A percentile compares a stretch with the other conserved stretches of the same genome.
These are phyloP conservation scores for Barypeithes pellucidus DNA, from an alignment of 2,888 invertebrate genomes.

Conservation along the genomic window DNA sequence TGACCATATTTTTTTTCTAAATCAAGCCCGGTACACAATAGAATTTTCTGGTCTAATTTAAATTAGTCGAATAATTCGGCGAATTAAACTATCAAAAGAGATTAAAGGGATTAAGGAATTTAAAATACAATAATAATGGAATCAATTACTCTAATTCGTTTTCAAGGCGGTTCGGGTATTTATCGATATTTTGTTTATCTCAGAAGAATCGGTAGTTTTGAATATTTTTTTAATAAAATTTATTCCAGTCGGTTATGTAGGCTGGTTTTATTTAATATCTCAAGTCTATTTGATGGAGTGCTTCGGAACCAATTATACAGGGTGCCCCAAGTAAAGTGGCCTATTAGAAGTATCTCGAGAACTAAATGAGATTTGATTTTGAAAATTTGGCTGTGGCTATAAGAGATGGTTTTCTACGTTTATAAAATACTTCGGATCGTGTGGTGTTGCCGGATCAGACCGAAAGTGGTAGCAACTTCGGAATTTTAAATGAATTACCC, in stretches of 20 bases:
- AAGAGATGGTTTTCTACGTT: too few relatives aligned
- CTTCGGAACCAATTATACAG: too few relatives aligned
- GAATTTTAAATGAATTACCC: too few relatives aligned
- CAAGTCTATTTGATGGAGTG: not conserved
- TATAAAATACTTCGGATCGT: too few relatives aligned
- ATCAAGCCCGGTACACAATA: constrained; percentile 10
- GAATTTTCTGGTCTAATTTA: constrained; percentile 13
- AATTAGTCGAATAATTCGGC: constrained; percentile 17
- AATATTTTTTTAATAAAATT: not conserved
- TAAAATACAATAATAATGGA: constrained; percentile 29
- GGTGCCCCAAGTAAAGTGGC: too few relatives aligned
- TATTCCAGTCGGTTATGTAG: not conserved
- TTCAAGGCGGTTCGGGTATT: constrained; percentile 30
- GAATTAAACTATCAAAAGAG: constrained; percentile 24
- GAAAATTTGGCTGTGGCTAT: too few relatives aligned
- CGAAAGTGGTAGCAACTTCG: too few relatives aligned
- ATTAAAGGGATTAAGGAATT: constrained; percentile 20
- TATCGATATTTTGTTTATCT: constrained; percentile 16
- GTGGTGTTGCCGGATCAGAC: too few relatives aligned
- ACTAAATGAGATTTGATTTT: too few relatives aligned
- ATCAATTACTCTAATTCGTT: constrained; percentile 36
- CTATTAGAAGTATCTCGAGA: too few relatives aligned
- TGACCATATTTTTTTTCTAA: not conserved
- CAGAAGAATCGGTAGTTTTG: not conserved
- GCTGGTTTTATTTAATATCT: not conserved